A percentile compares a stretch with the other conserved stretches of the same genome.
These are phyloP conservation scores for Drosophila eohydei DNA, from an alignment of 2,888 invertebrate genomes.

Conservation along the genomic window DNA sequence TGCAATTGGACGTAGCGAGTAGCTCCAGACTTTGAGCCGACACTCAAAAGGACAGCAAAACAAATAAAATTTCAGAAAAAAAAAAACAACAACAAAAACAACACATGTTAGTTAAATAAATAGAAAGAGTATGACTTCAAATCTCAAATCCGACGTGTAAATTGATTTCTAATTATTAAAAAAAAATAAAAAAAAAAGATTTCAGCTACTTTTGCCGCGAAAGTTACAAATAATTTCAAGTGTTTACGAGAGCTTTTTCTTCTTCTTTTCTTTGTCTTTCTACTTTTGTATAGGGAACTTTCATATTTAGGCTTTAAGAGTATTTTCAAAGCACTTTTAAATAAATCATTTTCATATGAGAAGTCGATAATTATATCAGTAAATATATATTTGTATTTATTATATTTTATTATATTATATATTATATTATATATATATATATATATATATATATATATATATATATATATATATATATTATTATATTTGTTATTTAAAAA, in stretches of 20 bases:
- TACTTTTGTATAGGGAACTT: slow-evolving; percentile 3
- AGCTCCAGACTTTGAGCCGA: slow-evolving; percentile 66
- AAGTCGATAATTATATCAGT: not conserved
- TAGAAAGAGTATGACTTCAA: slow-evolving; percentile 4
- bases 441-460: too few species aligned
- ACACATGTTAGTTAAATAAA: slow-evolving; percentile 14
- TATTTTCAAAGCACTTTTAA: not conserved
- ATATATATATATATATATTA: too few species aligned
- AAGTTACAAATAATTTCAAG: slow-evolving; percentile 46
- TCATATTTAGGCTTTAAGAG: not conserved
- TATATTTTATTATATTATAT: not conserved
- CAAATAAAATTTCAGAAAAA: slow-evolving; percentile 27
- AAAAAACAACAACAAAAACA: slow-evolving; percentile 1
- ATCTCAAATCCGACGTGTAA: slow-evolving; percentile 70
- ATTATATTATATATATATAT: too few species aligned
- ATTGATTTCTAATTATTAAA: slow-evolving; percentile 71
- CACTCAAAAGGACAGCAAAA: slow-evolving; percentile 60
- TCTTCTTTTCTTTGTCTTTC: slow-evolving; percentile 9
- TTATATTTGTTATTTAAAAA: too few species aligned
- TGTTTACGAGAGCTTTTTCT: slow-evolving; percentile 17
- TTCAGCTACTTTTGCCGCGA: slow-evolving; percentile 44
- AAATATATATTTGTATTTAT: not conserved
- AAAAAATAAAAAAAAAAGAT: not conserved
- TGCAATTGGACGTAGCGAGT: slow-evolving; percentile 36
- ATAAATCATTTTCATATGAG: not conserved